Conservation (phyloP, 2,888 invertebrate species). For the Dimorphilus gyrociliatus region DNA sequence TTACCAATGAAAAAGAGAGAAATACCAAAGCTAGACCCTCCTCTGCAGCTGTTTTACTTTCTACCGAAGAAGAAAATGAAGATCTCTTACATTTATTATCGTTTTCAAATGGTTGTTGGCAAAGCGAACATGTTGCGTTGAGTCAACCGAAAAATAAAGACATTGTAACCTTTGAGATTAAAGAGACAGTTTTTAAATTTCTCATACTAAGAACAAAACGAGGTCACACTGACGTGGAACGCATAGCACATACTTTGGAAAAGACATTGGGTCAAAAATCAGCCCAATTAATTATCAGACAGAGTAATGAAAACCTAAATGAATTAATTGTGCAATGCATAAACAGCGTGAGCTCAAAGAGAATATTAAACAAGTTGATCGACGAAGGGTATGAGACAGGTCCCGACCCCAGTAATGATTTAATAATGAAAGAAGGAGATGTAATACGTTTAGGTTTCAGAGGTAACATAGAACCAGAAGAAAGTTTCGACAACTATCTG, state of each 20-base stretch:
- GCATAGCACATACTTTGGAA: conserved; percentile 16
- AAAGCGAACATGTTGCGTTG: conserved; percentile 10
- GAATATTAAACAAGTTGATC: conserved; percentile 13
- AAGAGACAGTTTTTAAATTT: conserved; percentile 13
- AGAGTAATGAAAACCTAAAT: conserved; percentile 14
- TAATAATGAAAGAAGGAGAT: conserved; percentile 26
- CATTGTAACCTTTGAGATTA: conserved; percentile 20
- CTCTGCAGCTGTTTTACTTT: conserved; percentile 7
- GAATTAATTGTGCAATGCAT: conserved; percentile 17
- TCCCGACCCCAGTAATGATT: conserved; percentile 16
- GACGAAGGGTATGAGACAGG: conserved; percentile 23
- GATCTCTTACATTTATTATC: conserved; percentile 18
- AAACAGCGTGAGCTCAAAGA: conserved; percentile 13
- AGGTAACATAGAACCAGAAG: conserved; percentile 18
- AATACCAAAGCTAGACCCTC: conserved; percentile 9
- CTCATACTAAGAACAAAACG: conserved; percentile 17
- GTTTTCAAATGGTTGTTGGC: conserved; percentile 14
- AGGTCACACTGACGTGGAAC: conserved; percentile 13
- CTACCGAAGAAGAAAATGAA: conserved; percentile 18
- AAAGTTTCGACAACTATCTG: conserved; percentile 6
- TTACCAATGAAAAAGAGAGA: conserved; percentile 4
- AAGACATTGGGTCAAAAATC: conserved; percentile 12
- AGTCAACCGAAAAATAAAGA: conserved; percentile 23
- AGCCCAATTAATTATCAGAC: conserved; percentile 20
- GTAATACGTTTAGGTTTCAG: conserved; percentile 20